A percentile compares a stretch with the other conserved stretches of the same genome.
Evolutionary conservation across 2,888 invertebrate species (phyloP).

Genomic region (Chymomyza amoena): DNA sequence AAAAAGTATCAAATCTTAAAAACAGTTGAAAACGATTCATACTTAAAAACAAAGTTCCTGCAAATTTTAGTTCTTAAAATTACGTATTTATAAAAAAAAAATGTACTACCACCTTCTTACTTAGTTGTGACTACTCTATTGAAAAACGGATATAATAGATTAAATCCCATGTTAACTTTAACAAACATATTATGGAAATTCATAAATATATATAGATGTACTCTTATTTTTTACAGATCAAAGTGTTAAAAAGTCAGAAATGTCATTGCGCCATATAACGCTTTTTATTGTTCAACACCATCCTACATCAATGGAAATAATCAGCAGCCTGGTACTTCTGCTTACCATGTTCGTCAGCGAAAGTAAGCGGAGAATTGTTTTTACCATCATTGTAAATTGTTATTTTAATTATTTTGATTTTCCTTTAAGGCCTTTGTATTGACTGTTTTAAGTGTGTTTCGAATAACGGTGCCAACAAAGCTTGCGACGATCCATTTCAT

Average conservation of each 20-base stretch:
- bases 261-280: conserved; percentile 49
- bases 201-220: too few relatives aligned
- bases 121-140: too few relatives aligned
- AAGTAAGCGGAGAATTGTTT: conserved; percentile 37
- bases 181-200: too few relatives aligned
- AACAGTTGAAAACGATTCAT: too few relatives aligned
- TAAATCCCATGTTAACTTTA: too few relatives aligned
- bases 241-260: conserved; percentile 38
- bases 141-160: too few relatives aligned
- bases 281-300: not conserved
- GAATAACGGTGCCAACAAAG: conserved; percentile 88
- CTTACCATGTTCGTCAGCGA: conserved; percentile 51
- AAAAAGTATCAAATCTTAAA: too few relatives aligned
- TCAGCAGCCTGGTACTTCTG: conserved; percentile 49
- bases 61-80: too few relatives aligned
- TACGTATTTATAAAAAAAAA: too few relatives aligned
- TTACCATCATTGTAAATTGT: not conserved
- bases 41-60: too few relatives aligned
- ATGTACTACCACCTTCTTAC: too few relatives aligned
- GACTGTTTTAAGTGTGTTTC: conserved; percentile 99
- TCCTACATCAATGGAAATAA: conserved; percentile 52
- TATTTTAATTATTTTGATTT: not conserved
- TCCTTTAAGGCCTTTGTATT: conserved; percentile 82
- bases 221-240: conserved; percentile 26
- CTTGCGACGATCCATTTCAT: conserved; percentile 97